These are phyloP conservation scores for Clarias batrachus DNA, from an alignment of 2,113 vertebrate species.

Conservation along the genomic window DNA sequence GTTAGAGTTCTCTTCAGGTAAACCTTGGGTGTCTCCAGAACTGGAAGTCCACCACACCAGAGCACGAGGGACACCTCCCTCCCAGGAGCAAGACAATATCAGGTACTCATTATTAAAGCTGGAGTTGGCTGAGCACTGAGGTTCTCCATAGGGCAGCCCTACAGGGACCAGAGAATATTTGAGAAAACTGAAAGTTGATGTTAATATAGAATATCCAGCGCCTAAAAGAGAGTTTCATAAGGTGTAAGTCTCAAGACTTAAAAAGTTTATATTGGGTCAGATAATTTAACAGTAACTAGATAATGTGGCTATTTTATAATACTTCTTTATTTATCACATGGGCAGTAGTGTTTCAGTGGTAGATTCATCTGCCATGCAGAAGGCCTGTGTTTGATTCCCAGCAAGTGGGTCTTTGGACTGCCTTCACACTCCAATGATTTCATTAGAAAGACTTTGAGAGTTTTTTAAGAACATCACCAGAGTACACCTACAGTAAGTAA, in stretches of 20 bases:
- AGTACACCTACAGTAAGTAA: neutral
- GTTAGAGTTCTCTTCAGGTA: conserved; percentile 63
- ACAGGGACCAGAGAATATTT: conserved; percentile 4
- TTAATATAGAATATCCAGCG: neutral
- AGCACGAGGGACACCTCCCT: conserved; percentile 75
- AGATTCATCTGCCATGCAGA: too few species aligned
- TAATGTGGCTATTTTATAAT: neutral
- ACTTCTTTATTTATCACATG: neutral
- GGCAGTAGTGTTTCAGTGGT: too few species aligned
- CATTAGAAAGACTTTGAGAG: neutral
- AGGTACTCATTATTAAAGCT: conserved; percentile 74
- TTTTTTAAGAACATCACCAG: neutral
- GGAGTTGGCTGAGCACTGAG: conserved; percentile 73
- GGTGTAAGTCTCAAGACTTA: neutral
- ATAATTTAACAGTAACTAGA: neutral
- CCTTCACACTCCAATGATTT: neutral
- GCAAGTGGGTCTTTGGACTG: neutral
- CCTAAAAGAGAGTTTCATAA: neutral
- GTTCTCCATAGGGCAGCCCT: conserved; percentile 76
- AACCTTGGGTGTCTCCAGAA: conserved; percentile 58
- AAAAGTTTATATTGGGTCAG: neutral
- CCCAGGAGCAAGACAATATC: conserved; percentile 83
- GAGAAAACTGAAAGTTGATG: neutral
- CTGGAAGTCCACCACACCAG: conserved; percentile 77
- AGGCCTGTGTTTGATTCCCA: too few species aligned